Conservation (phyloP, 2,113 vertebrate species). For the Spilogale gracilis region DNA sequence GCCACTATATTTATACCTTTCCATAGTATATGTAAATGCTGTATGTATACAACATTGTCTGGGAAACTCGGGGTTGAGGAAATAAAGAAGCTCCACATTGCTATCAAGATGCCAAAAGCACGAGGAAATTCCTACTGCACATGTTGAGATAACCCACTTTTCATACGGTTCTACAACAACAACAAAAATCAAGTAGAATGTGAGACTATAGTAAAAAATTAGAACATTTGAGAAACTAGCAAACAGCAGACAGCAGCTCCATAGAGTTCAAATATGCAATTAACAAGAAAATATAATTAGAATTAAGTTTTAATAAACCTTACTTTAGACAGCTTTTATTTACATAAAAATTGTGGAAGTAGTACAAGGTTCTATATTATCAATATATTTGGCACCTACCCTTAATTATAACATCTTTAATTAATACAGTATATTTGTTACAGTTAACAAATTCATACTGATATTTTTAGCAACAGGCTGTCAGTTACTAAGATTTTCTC, state of each 20-base stretch:
- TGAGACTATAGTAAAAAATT: neutral
- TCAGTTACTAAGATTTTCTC: neutral
- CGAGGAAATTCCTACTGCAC: neutral
- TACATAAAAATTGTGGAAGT: neutral
- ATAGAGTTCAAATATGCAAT: neutral
- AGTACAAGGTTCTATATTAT: neutral
- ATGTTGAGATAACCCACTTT: neutral
- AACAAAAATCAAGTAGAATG: neutral
- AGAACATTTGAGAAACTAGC: neutral
- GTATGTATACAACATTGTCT: neutral
- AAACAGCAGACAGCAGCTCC: neutral
- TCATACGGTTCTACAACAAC: neutral
- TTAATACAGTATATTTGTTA: neutral
- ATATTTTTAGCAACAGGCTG: neutral
- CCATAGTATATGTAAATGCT: neutral
- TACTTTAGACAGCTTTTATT: neutral
- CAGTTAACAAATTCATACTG: neutral
- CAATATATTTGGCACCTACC: neutral
- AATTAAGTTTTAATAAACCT: neutral
- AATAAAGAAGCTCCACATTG: neutral
- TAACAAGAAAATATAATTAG: neutral
- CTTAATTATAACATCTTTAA: neutral
- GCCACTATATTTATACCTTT: neutral
- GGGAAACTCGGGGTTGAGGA: neutral
- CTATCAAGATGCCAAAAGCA: neutral